Evolutionary conservation across 2,113 vertebrate genomes (phyloP), one percentile per base, ranked within the genome.

Genomic region (Dipodomys stephensi): DNA sequence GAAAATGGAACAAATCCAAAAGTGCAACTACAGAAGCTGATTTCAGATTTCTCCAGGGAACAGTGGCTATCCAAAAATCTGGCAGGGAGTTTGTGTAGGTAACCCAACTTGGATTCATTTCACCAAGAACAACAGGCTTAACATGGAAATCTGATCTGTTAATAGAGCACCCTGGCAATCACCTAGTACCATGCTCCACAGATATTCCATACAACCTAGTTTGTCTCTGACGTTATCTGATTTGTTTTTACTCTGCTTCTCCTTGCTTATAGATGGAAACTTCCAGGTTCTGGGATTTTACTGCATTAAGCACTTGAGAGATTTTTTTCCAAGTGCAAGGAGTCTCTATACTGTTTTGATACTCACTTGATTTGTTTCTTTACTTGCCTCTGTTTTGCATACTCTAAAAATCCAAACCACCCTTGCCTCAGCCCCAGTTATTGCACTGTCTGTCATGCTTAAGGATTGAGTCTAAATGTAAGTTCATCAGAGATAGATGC

Each of bases 1-100:
- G 57, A 83, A 32, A 83, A 49, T 82, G 60, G 60, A 62, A 62
- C 60, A 84, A 85, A 94, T 91, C 44, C 57, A 27, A 44, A 88
- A 93, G 67, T 44, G 35, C 39, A 88, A 69, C 79, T 94, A 11
- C n/a, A 68, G 60, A 79, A 87, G 68, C 78, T 30, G 27, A 57
- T 85, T 93, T 57, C 62, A 49, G 13, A 60, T 80, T 91, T n/a
- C n/a, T 46, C 23, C n/a, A 85, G 82, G 46, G 44, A 87, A 35
- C 35, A 57, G 53, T 90, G 83, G n/a, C 76, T 64, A 64, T 62
- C 13, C 15, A 90, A 92, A 62, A 71, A 44, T 77, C 44, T 67
- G 12, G 32, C 74, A 46, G 78, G 23, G 35, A n/a, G n/a, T 71
- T 65, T 83, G 27, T 57, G 67, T 13, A 65, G 49, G 81, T 64